Evolutionary conservation across 35 echinoderm and acorn worm genomes (phyloP).

Genomic region (Apostichopus japonicus): DNA sequence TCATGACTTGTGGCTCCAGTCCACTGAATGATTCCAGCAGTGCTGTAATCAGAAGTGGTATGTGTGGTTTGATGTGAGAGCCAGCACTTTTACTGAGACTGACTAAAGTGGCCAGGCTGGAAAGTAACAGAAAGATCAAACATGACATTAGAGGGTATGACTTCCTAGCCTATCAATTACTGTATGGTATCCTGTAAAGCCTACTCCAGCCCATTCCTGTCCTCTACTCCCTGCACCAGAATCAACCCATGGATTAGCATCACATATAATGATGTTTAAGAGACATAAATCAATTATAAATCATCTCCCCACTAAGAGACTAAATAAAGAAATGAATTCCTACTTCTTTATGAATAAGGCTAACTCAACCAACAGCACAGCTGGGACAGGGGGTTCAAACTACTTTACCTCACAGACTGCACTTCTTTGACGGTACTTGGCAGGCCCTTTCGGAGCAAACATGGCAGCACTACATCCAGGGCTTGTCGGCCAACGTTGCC

Average conservation of each 20-base stretch:
- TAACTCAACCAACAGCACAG: no score
- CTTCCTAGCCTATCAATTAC: no score
- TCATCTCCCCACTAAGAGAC: no score
- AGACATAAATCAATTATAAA: no score
- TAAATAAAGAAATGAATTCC: no score
- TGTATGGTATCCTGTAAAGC: no score
- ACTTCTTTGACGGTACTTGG: slow-evolving; percentile 85
- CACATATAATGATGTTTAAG: no score
- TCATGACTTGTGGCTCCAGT: slow-evolving; percentile 92
- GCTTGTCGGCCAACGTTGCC: slow-evolving; percentile 81
- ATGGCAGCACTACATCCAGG: slow-evolving; percentile 76
- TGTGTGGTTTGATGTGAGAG: slow-evolving; percentile 83
- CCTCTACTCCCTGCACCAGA: no score
- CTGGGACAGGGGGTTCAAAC: no score
- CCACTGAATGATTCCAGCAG: slow-evolving; percentile 93
- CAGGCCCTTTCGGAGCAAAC: slow-evolving; percentile 77
- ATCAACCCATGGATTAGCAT: no score
- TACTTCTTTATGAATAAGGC: no score
- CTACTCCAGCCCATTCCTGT: no score
- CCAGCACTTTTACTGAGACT: slow-evolving; percentile 96
- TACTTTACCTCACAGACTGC: slow-evolving; percentile 77
- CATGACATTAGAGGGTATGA: background rate
- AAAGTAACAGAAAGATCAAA: background rate
- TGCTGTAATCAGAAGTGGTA: slow-evolving; percentile 87
- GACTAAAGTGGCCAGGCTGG: slow-evolving; percentile 85